Evolutionary conservation across 2,888 invertebrate genomes (phyloP).

Genomic region (Eilema depressum): DNA sequence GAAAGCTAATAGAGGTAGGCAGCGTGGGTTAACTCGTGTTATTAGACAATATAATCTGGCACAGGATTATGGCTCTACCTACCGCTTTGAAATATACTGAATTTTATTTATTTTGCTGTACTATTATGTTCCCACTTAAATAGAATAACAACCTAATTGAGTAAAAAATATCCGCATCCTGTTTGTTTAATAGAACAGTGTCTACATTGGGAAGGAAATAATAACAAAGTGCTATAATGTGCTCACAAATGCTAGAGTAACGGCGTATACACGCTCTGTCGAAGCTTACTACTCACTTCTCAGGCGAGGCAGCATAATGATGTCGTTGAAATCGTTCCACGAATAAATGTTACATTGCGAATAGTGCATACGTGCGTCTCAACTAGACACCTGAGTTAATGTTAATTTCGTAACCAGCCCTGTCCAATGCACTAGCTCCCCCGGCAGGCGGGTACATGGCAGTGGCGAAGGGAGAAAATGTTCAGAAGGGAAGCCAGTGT

Average conservation of each 20-base stretch:
- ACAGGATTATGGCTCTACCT: not conserved
- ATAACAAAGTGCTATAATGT: too few species aligned
- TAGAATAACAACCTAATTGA: not conserved
- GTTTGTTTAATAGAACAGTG: too few species aligned
- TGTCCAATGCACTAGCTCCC: not conserved
- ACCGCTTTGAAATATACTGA: not conserved
- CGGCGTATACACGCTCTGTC: not conserved
- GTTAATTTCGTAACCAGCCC: not conserved
- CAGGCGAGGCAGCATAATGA: not conserved
- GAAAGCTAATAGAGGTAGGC: not conserved
- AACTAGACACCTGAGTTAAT: not conserved
- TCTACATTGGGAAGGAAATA: too few species aligned
- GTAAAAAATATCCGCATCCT: not conserved
- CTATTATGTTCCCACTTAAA: too few species aligned
- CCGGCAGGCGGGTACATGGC: not conserved
- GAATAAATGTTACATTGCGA: not conserved
- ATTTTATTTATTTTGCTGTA: not conserved
- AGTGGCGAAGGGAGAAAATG: too few species aligned
- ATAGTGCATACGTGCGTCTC: not conserved
- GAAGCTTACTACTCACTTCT: not conserved
- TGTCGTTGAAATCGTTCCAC: not conserved
- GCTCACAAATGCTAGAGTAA: too few species aligned
- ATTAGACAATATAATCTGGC: not conserved
- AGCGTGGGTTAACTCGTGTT: not conserved
- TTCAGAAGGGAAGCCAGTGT: too few species aligned